phyloP scores from a whole-genome alignment of 2,113 vertebrate genomes.

The Chionis minor region DNA sequence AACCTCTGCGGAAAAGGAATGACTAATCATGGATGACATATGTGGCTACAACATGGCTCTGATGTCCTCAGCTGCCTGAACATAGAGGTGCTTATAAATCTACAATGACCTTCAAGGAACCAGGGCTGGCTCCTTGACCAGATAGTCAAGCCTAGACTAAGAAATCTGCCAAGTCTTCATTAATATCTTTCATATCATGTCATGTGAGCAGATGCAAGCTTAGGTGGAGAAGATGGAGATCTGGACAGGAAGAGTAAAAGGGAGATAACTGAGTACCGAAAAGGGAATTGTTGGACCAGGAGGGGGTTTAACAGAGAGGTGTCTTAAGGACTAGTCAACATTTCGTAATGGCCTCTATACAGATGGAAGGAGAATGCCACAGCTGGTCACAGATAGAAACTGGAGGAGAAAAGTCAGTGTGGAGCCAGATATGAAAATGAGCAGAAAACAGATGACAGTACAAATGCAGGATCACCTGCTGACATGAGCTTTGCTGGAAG shows the following conservation, averaged over 20 bases:
- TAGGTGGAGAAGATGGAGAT: not conserved
- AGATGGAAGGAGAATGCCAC: not conserved
- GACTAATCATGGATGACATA: not conserved
- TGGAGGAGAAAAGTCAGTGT: not conserved
- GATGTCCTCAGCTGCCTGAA: not conserved
- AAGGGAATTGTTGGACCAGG: not conserved
- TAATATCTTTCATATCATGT: not conserved
- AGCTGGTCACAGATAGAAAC: not conserved
- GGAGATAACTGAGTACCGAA: not conserved
- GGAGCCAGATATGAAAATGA: not conserved
- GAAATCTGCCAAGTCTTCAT: not conserved
- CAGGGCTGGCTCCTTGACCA: not conserved
- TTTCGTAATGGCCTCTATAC: not conserved
- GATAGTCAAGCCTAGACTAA: not conserved
- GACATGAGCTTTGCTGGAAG: not conserved
- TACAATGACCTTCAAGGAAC: not conserved
- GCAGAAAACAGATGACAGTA: not conserved
- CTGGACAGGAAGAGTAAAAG: not conserved
- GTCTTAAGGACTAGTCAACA: not conserved
- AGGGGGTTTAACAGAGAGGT: accelerated
- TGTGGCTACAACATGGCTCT: not conserved
- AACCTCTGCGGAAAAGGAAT: not conserved
- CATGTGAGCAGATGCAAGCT: not conserved
- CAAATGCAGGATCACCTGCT: not conserved
- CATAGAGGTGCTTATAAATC: not conserved